Percentiles rank a stretch among this genome's conserved stretches.
Evolutionary conservation across 2,888 invertebrate genomes (phyloP).

Genomic region (Leucozona laternaria): DNA sequence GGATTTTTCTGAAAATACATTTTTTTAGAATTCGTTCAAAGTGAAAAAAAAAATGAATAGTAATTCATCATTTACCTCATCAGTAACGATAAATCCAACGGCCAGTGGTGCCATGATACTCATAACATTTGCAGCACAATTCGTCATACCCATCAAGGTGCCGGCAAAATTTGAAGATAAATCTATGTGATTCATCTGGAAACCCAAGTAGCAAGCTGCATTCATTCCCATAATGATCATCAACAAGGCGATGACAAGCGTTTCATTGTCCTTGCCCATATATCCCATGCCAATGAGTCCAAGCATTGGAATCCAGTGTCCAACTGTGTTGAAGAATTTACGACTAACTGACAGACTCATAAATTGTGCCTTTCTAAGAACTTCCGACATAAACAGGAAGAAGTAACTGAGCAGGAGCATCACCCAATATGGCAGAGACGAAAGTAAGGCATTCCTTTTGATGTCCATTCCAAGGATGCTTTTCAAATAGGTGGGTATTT

Average conservation of each 20-base stretch:
- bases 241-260: constrained; percentile 87
- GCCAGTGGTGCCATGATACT: constrained; percentile 91
- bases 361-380: constrained; percentile 81
- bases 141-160: constrained; percentile 88
- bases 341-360: constrained; percentile 81
- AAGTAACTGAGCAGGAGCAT: constrained; percentile 85
- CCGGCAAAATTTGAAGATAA: constrained; percentile 93
- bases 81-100: constrained; percentile 88
- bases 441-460: constrained; percentile 84
- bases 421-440: constrained; percentile 85
- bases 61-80: constrained; percentile 86
- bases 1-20: constrained; percentile 85
- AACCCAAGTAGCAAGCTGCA: constrained; percentile 90
- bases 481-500: constrained; percentile 89
- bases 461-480: constrained; percentile 87
- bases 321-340: constrained; percentile 79
- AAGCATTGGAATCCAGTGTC: constrained; percentile 84
- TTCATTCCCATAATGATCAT: constrained; percentile 90
- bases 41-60: constrained; percentile 85
- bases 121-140: constrained; percentile 88
- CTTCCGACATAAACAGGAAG: constrained; percentile 83
- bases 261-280: constrained; percentile 80
- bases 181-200: constrained; percentile 93
- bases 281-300: constrained; percentile 85
- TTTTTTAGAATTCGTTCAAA: constrained; percentile 19